These are phyloP conservation scores for Melinaea menophilus DNA, from an alignment of 2,888 invertebrate species.

Conservation along the genomic window DNA sequence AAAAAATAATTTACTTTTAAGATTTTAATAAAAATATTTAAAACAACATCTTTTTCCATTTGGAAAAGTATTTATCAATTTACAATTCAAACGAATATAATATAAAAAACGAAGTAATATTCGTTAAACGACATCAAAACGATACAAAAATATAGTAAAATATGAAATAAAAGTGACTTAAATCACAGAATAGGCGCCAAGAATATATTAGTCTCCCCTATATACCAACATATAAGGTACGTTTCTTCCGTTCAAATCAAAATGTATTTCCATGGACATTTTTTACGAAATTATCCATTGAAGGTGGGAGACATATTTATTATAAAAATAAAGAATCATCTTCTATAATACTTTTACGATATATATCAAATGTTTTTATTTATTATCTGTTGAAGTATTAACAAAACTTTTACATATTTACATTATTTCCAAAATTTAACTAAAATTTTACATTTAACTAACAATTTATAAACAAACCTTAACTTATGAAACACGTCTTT, in stretches of 20 bases:
- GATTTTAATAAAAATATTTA: too few species aligned
- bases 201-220: constrained; percentile 53
- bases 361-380: too few species aligned
- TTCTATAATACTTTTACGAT: not conserved
- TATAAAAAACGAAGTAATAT: not conserved
- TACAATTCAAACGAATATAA: not conserved
- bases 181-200: constrained; percentile 44
- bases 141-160: not conserved
- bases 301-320: not conserved
- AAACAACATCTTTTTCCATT: too few species aligned
- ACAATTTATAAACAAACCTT: too few species aligned
- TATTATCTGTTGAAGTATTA: too few species aligned
- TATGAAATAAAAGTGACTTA: not conserved
- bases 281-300: constrained; percentile 11
- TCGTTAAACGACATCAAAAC: not conserved
- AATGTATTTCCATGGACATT: constrained; percentile 27
- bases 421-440: too few species aligned
- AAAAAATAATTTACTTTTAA: not conserved
- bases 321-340: not conserved
- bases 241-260: constrained; percentile 25
- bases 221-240: constrained; percentile 33
- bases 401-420: too few species aligned
- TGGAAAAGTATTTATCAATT: too few species aligned
- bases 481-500: too few species aligned
- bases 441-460: too few species aligned